Evolutionary conservation across 2,888 invertebrate genomes (phyloP).

Genomic region (Apamea sordens): DNA sequence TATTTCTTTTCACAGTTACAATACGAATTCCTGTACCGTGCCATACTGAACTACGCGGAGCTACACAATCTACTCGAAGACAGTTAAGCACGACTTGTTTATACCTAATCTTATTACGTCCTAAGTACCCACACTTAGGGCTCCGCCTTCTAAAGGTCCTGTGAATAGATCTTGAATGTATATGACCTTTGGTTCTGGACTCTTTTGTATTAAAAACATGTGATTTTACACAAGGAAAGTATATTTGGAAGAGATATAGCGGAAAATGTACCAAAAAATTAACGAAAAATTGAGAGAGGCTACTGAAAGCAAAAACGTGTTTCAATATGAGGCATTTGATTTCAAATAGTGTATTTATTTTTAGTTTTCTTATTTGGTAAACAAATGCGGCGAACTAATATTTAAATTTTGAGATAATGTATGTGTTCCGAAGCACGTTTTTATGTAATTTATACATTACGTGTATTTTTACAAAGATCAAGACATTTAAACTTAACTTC

Average conservation of each 20-base stretch:
- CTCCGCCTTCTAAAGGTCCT: conserved; percentile 65
- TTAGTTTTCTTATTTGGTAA: background rate
- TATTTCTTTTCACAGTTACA: conserved; percentile 92
- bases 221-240: conserved; percentile 10
- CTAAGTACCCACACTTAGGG: conserved; percentile 39
- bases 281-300: conserved; percentile 20
- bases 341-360: background rate
- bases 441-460: background rate
- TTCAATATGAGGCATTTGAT: conserved; percentile 7
- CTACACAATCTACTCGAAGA: conserved; percentile 94
- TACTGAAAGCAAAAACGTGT: conserved; percentile 7
- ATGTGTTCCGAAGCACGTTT: background rate
- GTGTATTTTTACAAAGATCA: background rate
- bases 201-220: conserved; percentile 47
- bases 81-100: conserved; percentile 80
- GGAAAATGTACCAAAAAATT: conserved; percentile 5
- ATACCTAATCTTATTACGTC: conserved; percentile 45
- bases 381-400: background rate
- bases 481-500: background rate
- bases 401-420: background rate
- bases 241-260: background rate
- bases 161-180: conserved; percentile 57
- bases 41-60: conserved; percentile 96
- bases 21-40: conserved; percentile 98
- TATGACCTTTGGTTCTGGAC: conserved; percentile 54